phyloP scores from a whole-genome alignment of 2,888 invertebrate species.

The Phyllotreta striolata region DNA sequence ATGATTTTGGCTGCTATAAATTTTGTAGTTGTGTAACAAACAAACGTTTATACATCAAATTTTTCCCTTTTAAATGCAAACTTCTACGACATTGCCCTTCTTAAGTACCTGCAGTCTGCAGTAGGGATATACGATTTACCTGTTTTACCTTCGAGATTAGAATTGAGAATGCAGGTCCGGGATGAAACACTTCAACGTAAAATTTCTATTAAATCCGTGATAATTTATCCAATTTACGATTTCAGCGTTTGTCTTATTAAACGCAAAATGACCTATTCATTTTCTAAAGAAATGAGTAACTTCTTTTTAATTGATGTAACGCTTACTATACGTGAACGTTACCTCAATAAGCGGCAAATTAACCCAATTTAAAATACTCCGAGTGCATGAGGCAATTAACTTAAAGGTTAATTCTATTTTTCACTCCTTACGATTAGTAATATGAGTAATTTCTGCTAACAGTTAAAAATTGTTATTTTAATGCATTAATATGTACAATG shows the following conservation, averaged over 20 bases:
- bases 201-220: neutral
- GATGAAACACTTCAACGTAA: neutral
- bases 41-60: neutral
- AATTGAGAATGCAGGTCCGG: slow-evolving; percentile 15
- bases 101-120: slow-evolving; percentile 16
- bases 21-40: neutral
- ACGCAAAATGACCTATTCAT: too few relatives aligned
- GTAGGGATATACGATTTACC: slow-evolving; percentile 14
- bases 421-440: too few relatives aligned
- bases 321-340: too few relatives aligned
- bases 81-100: slow-evolving; percentile 1
- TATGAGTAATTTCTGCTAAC: too few relatives aligned
- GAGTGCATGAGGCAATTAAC: slow-evolving; percentile 1
- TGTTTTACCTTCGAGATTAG: slow-evolving; percentile 20
- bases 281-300: too few relatives aligned
- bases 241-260: too few relatives aligned
- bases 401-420: too few relatives aligned
- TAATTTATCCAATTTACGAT: too few relatives aligned
- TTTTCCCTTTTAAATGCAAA: slow-evolving; percentile 1
- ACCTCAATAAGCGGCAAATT: slow-evolving; percentile 10
- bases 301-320: too few relatives aligned
- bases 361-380: slow-evolving; percentile 12
- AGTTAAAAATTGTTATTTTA: too few relatives aligned
- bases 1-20: too few relatives aligned
- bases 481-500: too few relatives aligned